Evolutionary conservation across 2,113 vertebrate species (phyloP).

Genomic region (Indicator maculatus): DNA sequence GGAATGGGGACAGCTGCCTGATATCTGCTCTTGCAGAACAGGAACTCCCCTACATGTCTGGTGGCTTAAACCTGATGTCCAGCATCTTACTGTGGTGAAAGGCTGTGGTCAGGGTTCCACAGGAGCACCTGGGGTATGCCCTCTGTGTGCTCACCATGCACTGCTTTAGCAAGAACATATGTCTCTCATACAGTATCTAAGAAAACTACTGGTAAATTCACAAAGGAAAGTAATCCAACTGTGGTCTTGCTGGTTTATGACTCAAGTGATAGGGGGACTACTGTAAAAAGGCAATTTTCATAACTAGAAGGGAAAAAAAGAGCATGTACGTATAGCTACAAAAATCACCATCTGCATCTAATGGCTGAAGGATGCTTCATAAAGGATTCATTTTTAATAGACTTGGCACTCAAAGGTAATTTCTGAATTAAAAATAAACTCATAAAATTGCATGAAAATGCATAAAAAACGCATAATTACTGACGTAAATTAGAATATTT

Average conservation of each 20-base stretch:
- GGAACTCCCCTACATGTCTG: background rate
- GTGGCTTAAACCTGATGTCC: background rate
- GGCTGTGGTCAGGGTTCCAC: background rate
- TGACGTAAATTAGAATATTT: conserved; percentile 21
- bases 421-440: conserved; percentile 36
- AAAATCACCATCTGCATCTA: conserved; percentile 10
- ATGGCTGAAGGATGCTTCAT: background rate
- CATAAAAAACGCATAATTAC: conserved; percentile 20
- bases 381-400: background rate
- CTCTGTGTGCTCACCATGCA: accelerated
- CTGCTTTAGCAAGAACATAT: background rate
- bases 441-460: background rate
- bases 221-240: conserved; percentile 2
- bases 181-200: background rate
- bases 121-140: accelerated
- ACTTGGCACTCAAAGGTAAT: conserved; percentile 20
- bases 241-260: background rate
- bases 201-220: conserved; percentile 31
- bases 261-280: background rate
- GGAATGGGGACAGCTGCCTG: background rate
- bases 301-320: conserved; percentile 31
- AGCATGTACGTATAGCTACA: conserved; percentile 10
- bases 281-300: conserved; percentile 38
- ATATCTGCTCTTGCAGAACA: background rate
- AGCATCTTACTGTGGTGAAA: background rate